These are phyloP conservation scores for Caranx melampygus DNA, from an alignment of 2,113 vertebrate genomes.

Conservation along the genomic window DNA sequence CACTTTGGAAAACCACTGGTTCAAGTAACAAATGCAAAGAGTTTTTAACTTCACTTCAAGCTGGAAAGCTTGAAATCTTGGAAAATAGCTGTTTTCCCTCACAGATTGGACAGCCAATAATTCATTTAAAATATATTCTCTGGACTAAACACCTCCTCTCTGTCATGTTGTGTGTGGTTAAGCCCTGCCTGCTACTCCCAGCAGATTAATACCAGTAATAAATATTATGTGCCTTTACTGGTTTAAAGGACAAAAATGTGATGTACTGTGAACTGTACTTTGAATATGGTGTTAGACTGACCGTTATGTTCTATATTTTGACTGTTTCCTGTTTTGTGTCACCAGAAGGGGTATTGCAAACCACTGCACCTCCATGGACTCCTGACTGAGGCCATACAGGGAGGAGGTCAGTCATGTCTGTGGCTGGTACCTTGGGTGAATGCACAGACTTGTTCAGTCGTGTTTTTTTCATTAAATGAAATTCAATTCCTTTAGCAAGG, in stretches of 20 bases:
- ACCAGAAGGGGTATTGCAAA: slow-evolving; percentile 65
- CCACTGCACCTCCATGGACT: slow-evolving; percentile 73
- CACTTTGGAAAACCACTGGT: neutral
- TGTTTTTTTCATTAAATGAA: neutral
- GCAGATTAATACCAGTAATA: neutral
- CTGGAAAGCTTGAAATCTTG: neutral
- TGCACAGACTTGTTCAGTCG: neutral
- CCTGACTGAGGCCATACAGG: slow-evolving; percentile 76
- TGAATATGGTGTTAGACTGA: neutral
- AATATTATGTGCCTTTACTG: neutral
- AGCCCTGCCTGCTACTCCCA: neutral
- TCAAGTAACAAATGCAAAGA: neutral
- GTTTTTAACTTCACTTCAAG: neutral
- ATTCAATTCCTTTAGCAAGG: no score
- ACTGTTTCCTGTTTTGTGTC: slow-evolving; percentile 18
- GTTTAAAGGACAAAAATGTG: neutral
- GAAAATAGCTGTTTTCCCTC: neutral
- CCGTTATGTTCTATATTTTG: neutral
- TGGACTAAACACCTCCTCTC: no score
- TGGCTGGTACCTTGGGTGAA: neutral
- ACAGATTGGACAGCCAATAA: neutral
- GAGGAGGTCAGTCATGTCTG: slow-evolving; percentile 75
- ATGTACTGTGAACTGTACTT: neutral
- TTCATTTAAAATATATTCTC: neutral
- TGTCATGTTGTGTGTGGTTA: no score